Evolutionary conservation across 2,888 invertebrate genomes (phyloP), one percentile per base, ranked within the genome.

Genomic region (Ellobium chinense): DNA sequence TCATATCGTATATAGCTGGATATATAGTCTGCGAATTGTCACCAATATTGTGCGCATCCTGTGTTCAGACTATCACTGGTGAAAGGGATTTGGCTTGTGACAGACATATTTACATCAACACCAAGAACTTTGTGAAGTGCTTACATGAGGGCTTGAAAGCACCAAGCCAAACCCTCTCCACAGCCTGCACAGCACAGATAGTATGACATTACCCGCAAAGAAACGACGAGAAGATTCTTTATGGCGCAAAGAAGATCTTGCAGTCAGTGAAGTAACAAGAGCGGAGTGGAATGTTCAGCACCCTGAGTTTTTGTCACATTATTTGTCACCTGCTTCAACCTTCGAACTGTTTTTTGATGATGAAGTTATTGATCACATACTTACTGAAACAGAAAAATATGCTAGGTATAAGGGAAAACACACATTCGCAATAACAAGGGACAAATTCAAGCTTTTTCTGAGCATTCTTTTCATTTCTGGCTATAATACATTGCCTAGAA

Each of bases 381-480:
- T 74, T 21, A 39, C 2, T 24, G 21, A 54, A 12, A 29, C 73
- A 18, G 60, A 80, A 5, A 46, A 24, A 56, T 82, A 83, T 80
- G 82, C 77, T 4, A 34, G 58, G 31, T 27, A 62, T 5, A 83
- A 83, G 36, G 79, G 76, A 2, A 77, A 82, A 29, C 63, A 75
- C 27, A 39, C n/a, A 5, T 83, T 83, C 27, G 24, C n/a, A 21
- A 58, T 70, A 31, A 78, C 46, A 14, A 24, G 34, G n/a, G 62
- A 29, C 12, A 63, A 78, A 46, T n/a, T 69, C 24, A n/a, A 65
- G 54, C 29, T 56, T 21, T 79, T 74, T 37, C 18, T 84, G 0
- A 83, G 72, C 2, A 83, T 83, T 37, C 39, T 82, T 18, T 21
- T 83, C 12, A 29, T 83, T 21, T 80, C 83, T 14, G 84, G 79